Evolutionary conservation across 2,113 vertebrate species (phyloP), one percentile per base, ranked within the genome.

Genomic region (Girardinichthys multiradiatus): DNA sequence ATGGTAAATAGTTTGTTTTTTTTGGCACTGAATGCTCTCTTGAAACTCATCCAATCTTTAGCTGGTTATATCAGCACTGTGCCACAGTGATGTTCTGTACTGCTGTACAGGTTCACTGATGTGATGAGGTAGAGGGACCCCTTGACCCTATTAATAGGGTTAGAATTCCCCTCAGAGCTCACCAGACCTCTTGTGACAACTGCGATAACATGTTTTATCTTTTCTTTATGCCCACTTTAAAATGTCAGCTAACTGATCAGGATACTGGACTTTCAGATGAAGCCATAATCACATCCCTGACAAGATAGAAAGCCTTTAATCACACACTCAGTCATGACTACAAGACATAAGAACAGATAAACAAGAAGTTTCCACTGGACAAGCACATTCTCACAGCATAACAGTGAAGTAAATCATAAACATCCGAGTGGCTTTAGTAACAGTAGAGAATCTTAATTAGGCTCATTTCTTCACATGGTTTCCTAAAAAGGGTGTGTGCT

Each of bases 41-140:
- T 71, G 37, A 71, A 70, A 71, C n/a, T 42, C 65, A 65, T 74
- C 57, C 39, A 74, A 66, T 76, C 63, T 83, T 68, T n/a, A 59
- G 57, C 29, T 35, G 59, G 57, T 68, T 51, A 70, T 42, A 59
- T 67, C 76, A 57, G 74, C 45, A 21, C 77, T 57, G 85, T 81
- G 76, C 81, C 73, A 75, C n/a, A 63, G 59, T 70, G 77, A 87
- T 75, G 57, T 69, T 24, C 28, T 59, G 60, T 31, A 64, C 6
- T 3, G 27, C 62, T 61, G 29, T 62, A 72, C 68, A 76, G 59
- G 54, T 80, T 76, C 58, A 35, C 59, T 19, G 68, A 79, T 71
- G 62, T 80, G 70, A 81, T 57, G 58, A 42, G 77, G 83, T 74
- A 64, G 45, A 35, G 70, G 31, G 63, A 35, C 57, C 60, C 31